Evolutionary conservation across 2,113 vertebrate species (phyloP).

Genomic region (Noctilio leporinus): DNA sequence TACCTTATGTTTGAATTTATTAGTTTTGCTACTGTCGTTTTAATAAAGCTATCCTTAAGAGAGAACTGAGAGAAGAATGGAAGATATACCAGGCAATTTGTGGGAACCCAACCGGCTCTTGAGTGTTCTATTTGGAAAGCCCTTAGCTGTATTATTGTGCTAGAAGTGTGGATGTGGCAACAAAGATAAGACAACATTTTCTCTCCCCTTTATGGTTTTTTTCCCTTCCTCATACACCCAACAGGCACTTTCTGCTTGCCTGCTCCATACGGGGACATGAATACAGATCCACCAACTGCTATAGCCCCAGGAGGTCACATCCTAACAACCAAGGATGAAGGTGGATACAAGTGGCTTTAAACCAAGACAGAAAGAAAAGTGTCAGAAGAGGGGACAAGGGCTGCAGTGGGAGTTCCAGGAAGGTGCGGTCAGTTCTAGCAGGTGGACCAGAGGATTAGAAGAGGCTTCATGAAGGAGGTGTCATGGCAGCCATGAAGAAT

Average conservation of each 20-base stretch:
- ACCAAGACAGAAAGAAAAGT: not conserved
- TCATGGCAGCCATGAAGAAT: not conserved
- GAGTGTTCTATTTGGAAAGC: not conserved
- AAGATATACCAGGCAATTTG: not conserved
- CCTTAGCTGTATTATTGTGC: not conserved
- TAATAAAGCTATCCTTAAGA: not conserved
- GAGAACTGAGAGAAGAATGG: not conserved
- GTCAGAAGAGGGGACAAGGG: not conserved
- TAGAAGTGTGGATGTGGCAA: not conserved
- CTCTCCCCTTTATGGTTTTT: not conserved
- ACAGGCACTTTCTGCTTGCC: not conserved
- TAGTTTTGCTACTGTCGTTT: not conserved
- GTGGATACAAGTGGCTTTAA: not conserved
- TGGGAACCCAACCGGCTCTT: not conserved
- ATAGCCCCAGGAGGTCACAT: not conserved
- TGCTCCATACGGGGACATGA: not conserved
- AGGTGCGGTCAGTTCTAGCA: not conserved
- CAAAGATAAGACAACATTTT: not conserved
- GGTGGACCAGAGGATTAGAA: accelerated
- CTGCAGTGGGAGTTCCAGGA: not conserved
- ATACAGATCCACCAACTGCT: not conserved
- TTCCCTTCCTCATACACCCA: not conserved
- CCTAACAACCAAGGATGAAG: not conserved
- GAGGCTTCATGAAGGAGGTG: not conserved
- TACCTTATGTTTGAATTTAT: not conserved